Percentiles rank a stretch among this genome's conserved stretches.
These are phyloP conservation scores for Ichneumon xanthorius DNA, from an alignment of 2,888 invertebrate genomes.

Conservation along the genomic window DNA sequence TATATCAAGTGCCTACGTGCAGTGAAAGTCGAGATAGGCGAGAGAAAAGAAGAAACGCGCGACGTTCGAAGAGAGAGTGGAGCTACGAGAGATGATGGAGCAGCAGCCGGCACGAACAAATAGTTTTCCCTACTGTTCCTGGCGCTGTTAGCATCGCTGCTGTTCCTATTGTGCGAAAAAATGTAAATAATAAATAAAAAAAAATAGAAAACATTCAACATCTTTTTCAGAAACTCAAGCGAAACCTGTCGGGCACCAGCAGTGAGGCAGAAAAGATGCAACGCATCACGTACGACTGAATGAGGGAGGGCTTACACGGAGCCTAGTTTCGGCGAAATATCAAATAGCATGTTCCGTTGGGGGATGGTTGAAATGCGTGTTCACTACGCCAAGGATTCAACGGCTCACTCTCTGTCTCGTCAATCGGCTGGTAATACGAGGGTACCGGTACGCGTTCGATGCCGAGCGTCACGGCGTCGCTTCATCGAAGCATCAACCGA, in stretches of 20 bases:
- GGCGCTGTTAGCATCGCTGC: conserved; percentile 6
- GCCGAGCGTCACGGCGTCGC: conserved; percentile 42
- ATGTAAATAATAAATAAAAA: conserved; percentile 3
- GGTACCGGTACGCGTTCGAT: conserved; percentile 24
- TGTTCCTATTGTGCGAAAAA: conserved; percentile 36
- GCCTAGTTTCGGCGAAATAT: conserved; percentile 9
- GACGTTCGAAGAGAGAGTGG: conserved; percentile 40
- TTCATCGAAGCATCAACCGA: conserved; percentile 50
- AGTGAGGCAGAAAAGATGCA: not conserved
- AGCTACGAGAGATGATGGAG: conserved; percentile 45
- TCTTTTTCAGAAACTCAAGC: conserved; percentile 18
- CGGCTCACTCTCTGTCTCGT: conserved; percentile 19
- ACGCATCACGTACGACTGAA: conserved; percentile 17
- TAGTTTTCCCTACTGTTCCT: conserved; percentile 24
- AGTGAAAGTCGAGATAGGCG: conserved; percentile 53
- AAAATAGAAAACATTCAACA: conserved; percentile 25
- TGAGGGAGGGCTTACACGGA: conserved; percentile 13
- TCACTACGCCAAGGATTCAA: not conserved
- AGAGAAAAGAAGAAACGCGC: conserved; percentile 46
- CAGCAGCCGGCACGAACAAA: conserved; percentile 32
- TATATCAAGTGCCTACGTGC: conserved; percentile 62
- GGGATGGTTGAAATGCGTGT: not conserved
- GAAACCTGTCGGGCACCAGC: not conserved
- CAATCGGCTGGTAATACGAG: conserved; percentile 54
- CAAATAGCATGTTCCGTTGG: conserved; percentile 20